A percentile compares a stretch with the other conserved stretches of the same genome.
phyloP scores from a whole-genome alignment of 2,113 vertebrate genomes.

The Ancistrus triradiatus region DNA sequence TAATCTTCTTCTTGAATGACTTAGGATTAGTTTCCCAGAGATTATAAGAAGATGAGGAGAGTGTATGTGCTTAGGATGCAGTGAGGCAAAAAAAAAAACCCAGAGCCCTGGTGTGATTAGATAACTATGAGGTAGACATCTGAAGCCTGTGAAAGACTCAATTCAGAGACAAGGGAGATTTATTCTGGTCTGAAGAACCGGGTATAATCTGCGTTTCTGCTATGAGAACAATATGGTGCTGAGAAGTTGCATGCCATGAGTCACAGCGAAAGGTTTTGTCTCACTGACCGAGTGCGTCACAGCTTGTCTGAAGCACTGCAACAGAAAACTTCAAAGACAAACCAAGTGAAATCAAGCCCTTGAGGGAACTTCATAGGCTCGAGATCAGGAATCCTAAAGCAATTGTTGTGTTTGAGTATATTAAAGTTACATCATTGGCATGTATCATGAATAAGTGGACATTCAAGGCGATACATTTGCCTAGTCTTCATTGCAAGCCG shows the following conservation, averaged over 20 bases:
- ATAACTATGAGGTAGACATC: constrained; percentile 32
- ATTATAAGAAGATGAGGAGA: constrained; percentile 25
- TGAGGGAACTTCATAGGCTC: not conserved
- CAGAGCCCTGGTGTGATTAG: constrained; percentile 18
- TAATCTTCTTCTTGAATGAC: constrained; percentile 38
- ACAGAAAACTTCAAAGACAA: constrained; percentile 38
- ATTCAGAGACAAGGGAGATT: constrained; percentile 27
- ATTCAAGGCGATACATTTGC: not conserved
- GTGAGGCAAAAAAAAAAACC: constrained; percentile 24
- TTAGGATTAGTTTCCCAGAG: constrained; percentile 29
- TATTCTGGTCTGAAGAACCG: constrained; percentile 30
- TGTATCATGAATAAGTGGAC: too few species aligned
- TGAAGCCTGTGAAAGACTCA: constrained; percentile 20
- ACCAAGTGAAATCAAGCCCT: constrained; percentile 4
- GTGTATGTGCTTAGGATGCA: constrained; percentile 34
- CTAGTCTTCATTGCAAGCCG: not conserved
- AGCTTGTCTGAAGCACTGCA: constrained; percentile 27
- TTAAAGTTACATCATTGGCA: too few species aligned
- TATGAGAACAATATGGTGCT: constrained; percentile 29
- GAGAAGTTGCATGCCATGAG: constrained; percentile 28
- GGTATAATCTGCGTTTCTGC: constrained; percentile 18
- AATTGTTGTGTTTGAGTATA: too few species aligned
- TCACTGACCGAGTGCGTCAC: constrained; percentile 35
- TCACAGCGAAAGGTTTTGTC: constrained; percentile 37
- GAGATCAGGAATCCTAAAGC: too few species aligned